A percentile compares a stretch with the other conserved stretches of the same genome.
Evolutionary conservation across 2,797 vertebrate genomes (phyloP).

Genomic region (Enteromius afrohamiltoni): DNA sequence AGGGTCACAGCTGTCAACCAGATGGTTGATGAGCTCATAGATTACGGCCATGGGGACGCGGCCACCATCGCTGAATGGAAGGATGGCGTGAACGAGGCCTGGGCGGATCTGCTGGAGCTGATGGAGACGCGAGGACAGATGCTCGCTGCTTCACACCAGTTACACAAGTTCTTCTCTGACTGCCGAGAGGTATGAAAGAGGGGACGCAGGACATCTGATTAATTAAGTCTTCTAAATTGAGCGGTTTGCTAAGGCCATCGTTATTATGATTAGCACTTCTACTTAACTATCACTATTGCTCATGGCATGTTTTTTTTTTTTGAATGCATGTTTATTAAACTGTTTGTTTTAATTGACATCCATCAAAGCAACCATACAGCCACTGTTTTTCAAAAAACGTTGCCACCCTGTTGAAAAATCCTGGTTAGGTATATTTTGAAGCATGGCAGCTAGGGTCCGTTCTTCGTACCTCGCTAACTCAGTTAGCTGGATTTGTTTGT

Average conservation of each 20-base stretch:
- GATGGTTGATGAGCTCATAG: conserved; percentile 96
- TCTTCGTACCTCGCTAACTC: too few species aligned
- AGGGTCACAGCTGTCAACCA: conserved; percentile 90
- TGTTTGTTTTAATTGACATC: neutral
- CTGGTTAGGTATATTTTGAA: too few species aligned
- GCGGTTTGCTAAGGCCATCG: neutral
- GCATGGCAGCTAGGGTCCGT: too few species aligned
- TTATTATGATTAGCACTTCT: neutral
- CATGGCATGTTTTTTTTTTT: neutral
- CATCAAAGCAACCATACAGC: neutral
- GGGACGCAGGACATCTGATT: neutral
- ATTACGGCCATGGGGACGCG: conserved; percentile 90
- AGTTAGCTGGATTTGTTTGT: too few species aligned
- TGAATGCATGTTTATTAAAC: neutral
- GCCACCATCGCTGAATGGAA: conserved; percentile 97
- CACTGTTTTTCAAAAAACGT: neutral
- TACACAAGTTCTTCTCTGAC: conserved; percentile 95
- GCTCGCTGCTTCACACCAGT: conserved; percentile 89
- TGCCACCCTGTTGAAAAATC: too few species aligned
- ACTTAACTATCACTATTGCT: neutral
- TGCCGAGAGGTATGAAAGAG: conserved; percentile 80
- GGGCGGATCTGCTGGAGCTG: conserved; percentile 93
- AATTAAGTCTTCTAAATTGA: neutral
- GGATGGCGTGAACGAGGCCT: conserved; percentile 92
- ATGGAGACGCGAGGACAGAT: conserved; percentile 94